A percentile compares a stretch with the other conserved stretches of the same genome.
These are phyloP conservation scores for Alethe castanea DNA, from an alignment of 2,113 vertebrate genomes.

Conservation along the genomic window DNA sequence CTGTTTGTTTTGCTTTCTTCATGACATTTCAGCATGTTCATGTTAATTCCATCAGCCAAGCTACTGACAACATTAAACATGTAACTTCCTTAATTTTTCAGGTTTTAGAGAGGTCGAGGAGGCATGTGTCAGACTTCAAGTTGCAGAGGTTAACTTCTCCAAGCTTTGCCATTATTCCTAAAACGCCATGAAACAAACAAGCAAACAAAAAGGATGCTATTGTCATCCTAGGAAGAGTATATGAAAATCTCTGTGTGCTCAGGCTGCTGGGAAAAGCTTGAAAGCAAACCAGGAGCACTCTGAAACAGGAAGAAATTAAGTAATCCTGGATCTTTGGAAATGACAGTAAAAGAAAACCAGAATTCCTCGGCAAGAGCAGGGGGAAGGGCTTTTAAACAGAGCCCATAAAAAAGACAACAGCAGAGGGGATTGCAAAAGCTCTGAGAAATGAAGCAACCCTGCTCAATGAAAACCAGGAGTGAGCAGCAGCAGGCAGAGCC, in stretches of 20 bases:
- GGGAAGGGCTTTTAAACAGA: background rate
- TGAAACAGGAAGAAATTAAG: background rate
- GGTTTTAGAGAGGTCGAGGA: background rate
- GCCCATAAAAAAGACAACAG: background rate
- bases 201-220: background rate
- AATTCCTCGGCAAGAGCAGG: background rate
- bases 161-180: background rate
- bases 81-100: background rate
- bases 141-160: background rate
- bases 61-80: background rate
- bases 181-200: background rate
- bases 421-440: slow-evolving; percentile 31
- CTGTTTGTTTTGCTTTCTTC: background rate
- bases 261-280: background rate
- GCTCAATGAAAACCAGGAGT: background rate
- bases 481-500: background rate
- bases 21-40: background rate
- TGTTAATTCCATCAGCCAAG: background rate
- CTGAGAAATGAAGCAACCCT: background rate
- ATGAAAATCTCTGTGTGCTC: background rate
- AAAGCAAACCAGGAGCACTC: background rate
- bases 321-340: background rate
- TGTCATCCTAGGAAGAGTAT: background rate
- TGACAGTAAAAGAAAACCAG: background rate
- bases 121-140: background rate